Conservation (phyloP, 2,888 invertebrate genomes). For the Lobophora halterata region DNA sequence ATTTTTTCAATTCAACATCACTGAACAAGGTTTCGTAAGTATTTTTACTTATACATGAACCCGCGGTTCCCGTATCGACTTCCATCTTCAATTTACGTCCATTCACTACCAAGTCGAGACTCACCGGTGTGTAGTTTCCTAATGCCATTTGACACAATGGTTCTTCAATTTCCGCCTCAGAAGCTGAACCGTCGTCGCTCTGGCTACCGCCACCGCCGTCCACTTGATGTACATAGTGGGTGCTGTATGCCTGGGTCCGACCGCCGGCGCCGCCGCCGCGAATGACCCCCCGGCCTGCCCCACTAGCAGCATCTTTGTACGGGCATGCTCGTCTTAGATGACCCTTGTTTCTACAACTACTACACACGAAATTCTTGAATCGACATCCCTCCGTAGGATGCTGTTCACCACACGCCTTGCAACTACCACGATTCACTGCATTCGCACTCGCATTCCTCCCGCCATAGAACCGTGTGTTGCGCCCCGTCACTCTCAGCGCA, state of each 20-base stretch:
- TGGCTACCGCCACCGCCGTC: no score
- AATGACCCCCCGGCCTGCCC: neutral
- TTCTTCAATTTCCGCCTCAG: neutral
- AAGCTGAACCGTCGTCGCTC: neutral
- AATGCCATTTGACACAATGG: constrained; percentile 2
- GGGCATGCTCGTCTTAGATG: constrained; percentile 4
- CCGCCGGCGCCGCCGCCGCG: neutral
- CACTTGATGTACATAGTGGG: neutral
- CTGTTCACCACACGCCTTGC: neutral
- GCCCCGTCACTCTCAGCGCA: constrained; percentile 1
- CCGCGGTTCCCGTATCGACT: constrained; percentile 29
- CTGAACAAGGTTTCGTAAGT: constrained; percentile 7
- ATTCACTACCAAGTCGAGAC: constrained; percentile 7
- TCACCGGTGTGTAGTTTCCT: constrained; percentile 5
- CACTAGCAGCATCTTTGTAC: neutral
- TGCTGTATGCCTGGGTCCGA: neutral
- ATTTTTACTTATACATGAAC: constrained; percentile 30
- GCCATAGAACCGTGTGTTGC: neutral
- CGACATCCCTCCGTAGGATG: neutral
- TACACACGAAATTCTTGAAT: constrained; percentile 2
- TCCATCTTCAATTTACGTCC: constrained; percentile 25
- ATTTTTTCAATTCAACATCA: constrained; percentile 9
- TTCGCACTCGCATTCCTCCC: no score
- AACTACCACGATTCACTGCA: no score
- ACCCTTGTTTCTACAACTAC: constrained; percentile 1